Evolutionary conservation across 2,797 vertebrate species (phyloP).

Genomic region (Pseudochaenichthys georgianus): DNA sequence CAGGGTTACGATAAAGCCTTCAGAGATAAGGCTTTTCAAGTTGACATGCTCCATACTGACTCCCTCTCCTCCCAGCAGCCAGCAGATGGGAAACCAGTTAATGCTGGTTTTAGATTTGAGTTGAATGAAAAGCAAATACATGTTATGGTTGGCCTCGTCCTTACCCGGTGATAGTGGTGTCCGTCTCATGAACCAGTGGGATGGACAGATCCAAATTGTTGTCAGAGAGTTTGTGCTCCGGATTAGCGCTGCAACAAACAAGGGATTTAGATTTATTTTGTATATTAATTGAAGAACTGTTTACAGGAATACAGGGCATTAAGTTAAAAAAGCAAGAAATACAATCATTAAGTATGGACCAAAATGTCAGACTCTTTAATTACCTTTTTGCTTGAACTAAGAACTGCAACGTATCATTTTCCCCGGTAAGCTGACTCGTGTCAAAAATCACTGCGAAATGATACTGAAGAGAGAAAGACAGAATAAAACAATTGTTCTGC

Average conservation of each 20-base stretch:
- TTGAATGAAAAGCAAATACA: background rate
- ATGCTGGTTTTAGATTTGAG: conserved; percentile 20
- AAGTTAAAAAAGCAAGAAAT: too few relatives aligned
- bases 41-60: conserved; percentile 67
- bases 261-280: background rate
- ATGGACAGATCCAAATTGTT: conserved; percentile 90
- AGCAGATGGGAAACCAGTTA: conserved; percentile 41
- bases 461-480: conserved; percentile 83
- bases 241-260: conserved; percentile 88
- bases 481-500: conserved; percentile 2
- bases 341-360: background rate
- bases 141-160: conserved; percentile 9
- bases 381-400: conserved; percentile 94
- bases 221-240: conserved; percentile 91
- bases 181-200: conserved; percentile 94
- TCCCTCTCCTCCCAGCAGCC: conserved; percentile 46
- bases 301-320: background rate
- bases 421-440: conserved; percentile 93
- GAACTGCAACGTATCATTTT: conserved; percentile 91
- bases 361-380: conserved; percentile 21
- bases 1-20: conserved; percentile 65
- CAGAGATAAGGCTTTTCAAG: conserved; percentile 76
- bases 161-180: conserved; percentile 95
- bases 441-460: conserved; percentile 97
- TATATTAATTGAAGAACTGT: background rate